phyloP scores from a whole-genome alignment of 2,797 vertebrate genomes.

The Otolemur crassicaudatus region DNA sequence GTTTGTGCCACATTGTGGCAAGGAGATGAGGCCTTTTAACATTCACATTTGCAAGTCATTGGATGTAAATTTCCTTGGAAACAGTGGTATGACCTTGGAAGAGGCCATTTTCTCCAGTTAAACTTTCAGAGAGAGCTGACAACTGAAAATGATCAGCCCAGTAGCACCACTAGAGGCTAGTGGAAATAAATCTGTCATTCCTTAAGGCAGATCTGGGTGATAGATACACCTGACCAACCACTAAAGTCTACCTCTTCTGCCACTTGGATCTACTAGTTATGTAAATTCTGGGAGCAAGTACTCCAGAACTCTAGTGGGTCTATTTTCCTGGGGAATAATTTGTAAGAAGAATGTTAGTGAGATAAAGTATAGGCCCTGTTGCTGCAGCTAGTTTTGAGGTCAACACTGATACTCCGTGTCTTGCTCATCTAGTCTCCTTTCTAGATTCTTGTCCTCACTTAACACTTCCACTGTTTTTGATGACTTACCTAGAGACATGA shows the following conservation, averaged over 20 bases:
- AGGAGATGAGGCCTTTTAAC: not conserved
- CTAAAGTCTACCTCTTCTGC: not conserved
- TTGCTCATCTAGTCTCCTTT: not conserved
- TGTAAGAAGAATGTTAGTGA: not conserved
- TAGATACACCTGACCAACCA: not conserved
- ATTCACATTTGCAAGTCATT: not conserved
- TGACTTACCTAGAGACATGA: not conserved
- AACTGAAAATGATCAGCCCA: not conserved
- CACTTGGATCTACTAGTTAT: not conserved
- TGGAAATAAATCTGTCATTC: not conserved
- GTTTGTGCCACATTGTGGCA: not conserved
- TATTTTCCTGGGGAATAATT: not conserved
- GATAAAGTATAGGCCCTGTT: not conserved
- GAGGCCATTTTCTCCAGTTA: not conserved
- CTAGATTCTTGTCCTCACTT: not conserved
- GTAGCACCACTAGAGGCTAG: not conserved
- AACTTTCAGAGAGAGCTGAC: not conserved
- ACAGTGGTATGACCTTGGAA: not conserved
- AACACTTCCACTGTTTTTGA: not conserved
- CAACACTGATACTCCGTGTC: no score
- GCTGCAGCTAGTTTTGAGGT: not conserved
- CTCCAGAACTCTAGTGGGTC: not conserved
- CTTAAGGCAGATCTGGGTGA: not conserved
- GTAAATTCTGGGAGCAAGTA: not conserved
- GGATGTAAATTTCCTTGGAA: not conserved